Evolutionary conservation across 2,113 vertebrate genomes (phyloP), one percentile per base, ranked within the genome.

Genomic region (Corythoichthys intestinalis): DNA sequence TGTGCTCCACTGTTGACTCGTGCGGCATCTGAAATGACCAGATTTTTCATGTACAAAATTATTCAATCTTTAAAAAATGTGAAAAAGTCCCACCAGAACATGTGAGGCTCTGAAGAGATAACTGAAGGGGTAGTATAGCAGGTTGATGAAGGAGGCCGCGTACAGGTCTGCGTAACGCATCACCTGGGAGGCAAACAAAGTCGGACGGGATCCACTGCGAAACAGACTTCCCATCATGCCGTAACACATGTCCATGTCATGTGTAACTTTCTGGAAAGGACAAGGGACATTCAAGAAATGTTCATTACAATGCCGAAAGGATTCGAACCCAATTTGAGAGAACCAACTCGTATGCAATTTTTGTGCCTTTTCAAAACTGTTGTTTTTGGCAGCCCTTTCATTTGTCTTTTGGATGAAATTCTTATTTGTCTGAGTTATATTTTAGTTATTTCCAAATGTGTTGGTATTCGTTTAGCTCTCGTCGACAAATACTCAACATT

Each of bases 181-280:
- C 91, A 97, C 97, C 75, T 99, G 97, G 70, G 96, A 98, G 70
- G 97, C 97, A 64, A 99, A 99, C 54, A 99, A 91, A 0, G 97
- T 99, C 91, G 98, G 97, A 56, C 96, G 91, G 38, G 97, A 99
- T 70, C 97, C 97, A 0, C 96, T 98, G 77, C 97, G 96, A 78
- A 99, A 99, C 12, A 99, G 93, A 79, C 97, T 99, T n/a, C 97
- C 97, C 97, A 98, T 99, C 97, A 99, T 99, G 73, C 97, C 97
- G 0, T 98, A 99, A 91, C 97, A 99, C 97, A 99, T 99, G 80
- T 99, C 97, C 97, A 99, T 99, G 89, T 99, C 97, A 0, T 99
- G 97, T 6, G 97, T 99, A 66, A 99, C 97, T 98, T 98, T 99
- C 97, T 98, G n/a, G 50, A 49, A 46, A 52, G 2, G 12, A 60